A percentile compares a stretch with the other conserved stretches of the same genome.
Conservation (phyloP, 2,797 vertebrate species). For the Macrochelys suwanniensis region DNA sequence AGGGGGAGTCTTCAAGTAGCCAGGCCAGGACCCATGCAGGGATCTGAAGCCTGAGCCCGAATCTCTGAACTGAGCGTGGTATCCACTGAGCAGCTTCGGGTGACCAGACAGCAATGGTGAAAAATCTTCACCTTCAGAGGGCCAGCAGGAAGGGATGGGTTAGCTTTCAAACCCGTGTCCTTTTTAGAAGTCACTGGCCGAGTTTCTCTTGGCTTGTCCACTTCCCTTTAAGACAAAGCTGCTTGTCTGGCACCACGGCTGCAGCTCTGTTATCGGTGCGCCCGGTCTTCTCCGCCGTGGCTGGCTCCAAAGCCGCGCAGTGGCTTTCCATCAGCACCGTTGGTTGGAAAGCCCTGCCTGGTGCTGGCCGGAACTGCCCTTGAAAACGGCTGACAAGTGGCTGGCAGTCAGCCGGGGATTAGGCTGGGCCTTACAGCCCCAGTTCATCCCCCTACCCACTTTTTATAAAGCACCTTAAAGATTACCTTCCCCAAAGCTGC, state of each 20-base stretch:
- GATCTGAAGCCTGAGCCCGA: no score
- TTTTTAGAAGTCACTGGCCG: neutral
- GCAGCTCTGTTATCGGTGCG: fast-evolving
- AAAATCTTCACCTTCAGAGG: no score
- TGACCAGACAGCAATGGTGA: no score
- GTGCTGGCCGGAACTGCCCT: neutral
- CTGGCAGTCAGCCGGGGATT: neutral
- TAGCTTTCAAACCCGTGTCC: neutral
- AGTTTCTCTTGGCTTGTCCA: neutral
- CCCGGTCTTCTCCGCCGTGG: neutral
- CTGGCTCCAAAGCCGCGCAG: neutral
- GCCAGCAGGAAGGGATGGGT: no score
- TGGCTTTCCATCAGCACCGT: neutral
- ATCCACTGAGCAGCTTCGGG: no score
- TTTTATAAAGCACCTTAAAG: neutral
- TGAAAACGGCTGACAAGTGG: neutral
- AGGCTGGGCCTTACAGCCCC: neutral
- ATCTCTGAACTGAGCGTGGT: no score
- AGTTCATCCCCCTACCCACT: neutral
- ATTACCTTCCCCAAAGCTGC: neutral
- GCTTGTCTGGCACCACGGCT: neutral
- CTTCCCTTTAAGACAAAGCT: neutral
- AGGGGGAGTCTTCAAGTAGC: neutral
- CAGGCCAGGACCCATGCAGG: neutral
- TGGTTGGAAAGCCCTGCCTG: neutral